phyloP scores from a whole-genome alignment of 2,888 invertebrate species.

The Philaethria dido region DNA sequence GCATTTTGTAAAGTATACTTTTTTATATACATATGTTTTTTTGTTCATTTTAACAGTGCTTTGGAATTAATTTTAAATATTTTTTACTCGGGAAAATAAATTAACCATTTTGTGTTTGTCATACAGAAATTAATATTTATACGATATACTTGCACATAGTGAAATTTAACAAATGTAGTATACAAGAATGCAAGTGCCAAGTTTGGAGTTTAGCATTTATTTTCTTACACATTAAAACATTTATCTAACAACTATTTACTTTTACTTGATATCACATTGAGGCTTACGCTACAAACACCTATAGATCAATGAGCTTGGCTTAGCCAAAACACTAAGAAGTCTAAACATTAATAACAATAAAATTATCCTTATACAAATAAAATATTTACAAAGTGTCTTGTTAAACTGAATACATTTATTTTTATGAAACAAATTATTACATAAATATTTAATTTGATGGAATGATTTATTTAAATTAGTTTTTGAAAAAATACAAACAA shows the following conservation, averaged over 20 bases:
- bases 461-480: too few relatives aligned
- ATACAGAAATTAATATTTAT: background rate
- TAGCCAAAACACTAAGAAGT: conserved; percentile 39
- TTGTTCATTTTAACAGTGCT: background rate
- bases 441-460: too few relatives aligned
- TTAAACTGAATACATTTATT: background rate
- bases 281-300: conserved; percentile 57
- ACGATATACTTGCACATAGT: background rate
- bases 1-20: background rate
- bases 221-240: conserved; percentile 20
- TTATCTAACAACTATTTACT: conserved; percentile 44
- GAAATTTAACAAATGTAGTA: background rate
- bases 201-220: conserved; percentile 8
- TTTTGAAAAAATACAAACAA: too few relatives aligned
- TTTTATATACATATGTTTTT: conserved; percentile 6
- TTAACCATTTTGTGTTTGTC: background rate
- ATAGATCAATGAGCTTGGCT: conserved; percentile 52
- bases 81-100: too few relatives aligned
- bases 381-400: conserved; percentile 1
- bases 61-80: too few relatives aligned
- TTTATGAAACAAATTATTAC: background rate
- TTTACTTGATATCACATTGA: conserved; percentile 68
- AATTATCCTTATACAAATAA: background rate
- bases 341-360: conserved; percentile 34
- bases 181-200: conserved; percentile 6